phyloP scores from a whole-genome alignment of 2,113 vertebrate genomes.

The Chlorodrepanis virens region DNA sequence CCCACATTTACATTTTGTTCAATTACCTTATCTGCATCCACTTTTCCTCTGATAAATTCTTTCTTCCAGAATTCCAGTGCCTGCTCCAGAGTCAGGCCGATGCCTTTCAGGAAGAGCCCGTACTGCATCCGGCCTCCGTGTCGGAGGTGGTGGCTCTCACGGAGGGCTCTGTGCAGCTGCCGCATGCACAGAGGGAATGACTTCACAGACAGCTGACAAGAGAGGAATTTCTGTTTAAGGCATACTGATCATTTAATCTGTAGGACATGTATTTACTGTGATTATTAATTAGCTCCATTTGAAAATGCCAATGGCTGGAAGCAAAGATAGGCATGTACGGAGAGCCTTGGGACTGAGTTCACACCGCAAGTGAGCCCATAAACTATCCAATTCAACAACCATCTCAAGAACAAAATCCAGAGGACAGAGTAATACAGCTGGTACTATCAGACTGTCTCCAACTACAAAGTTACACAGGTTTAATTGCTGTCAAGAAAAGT shows the following conservation, averaged over 20 bases:
- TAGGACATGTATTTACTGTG: neutral
- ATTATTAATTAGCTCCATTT: neutral
- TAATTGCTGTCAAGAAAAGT: neutral
- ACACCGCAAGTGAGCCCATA: neutral
- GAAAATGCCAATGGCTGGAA: neutral
- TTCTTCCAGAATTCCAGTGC: slow-evolving; percentile 95
- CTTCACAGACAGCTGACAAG: slow-evolving; percentile 82
- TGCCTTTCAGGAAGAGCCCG: slow-evolving; percentile 94
- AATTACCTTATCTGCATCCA: slow-evolving; percentile 95
- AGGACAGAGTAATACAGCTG: neutral
- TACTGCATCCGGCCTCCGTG: slow-evolving; percentile 97
- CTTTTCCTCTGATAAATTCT: slow-evolving; percentile 91
- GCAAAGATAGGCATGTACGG: neutral
- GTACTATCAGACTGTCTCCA: neutral
- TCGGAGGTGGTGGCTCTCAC: slow-evolving; percentile 92
- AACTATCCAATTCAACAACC: neutral
- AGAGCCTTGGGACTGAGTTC: neutral
- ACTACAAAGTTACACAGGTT: neutral
- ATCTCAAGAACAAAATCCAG: neutral
- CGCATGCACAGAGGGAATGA: slow-evolving; percentile 95
- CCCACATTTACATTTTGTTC: neutral
- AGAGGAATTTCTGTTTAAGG: neutral
- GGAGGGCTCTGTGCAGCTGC: slow-evolving; percentile 86
- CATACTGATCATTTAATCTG: neutral
- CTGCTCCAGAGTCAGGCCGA: slow-evolving; percentile 93